Evolutionary conservation across 2,797 vertebrate species (phyloP), one percentile per base, ranked within the genome.

Genomic region (Selene dorsalis): DNA sequence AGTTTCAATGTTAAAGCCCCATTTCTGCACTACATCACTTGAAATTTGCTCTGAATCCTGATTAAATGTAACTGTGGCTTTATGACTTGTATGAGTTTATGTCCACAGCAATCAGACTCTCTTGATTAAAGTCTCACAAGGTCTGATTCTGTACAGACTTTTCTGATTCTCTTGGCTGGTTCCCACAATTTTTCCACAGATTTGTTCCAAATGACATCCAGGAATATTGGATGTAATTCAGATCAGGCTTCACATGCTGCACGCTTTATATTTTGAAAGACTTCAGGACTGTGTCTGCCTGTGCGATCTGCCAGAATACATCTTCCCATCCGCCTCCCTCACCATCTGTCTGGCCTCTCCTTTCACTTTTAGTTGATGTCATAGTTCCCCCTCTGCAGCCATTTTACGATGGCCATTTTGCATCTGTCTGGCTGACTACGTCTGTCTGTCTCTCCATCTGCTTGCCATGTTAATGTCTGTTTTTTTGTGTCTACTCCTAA

Each of bases 321-420:
- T 86, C 77, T 80, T 79, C 70, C 72, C 47, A 47, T 69, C 79
- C 56, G 69, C 86, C 82, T 88, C 82, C 57, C 16, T 71, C 70
- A 9, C 85, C 90, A 88, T 88, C 88, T 88, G 83, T 66, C 81
- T 70, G 82, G 79, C 77, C 66, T 84, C 78, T 81, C 75, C 77
- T 77, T 80, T 88, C 79, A 69, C 84, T 85, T 83, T 60, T 8
- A 26, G 59, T 85, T 47, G 69, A 84, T 85, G 80, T 87, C 83
- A 86, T 20, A 66, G 73, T 69, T 72, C 64, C 75, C 75, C 73
- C 59, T 82, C 66, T 75, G 76, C 75, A 80, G 79, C 69, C 65
- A 66, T 83, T 85, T 86, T 57, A 74, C 57, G 24, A 65, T 69
- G 75, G 75, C 73, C 69, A 62, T 82, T 83, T 84, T 74, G 72